Evolutionary conservation across 1,140 invertebrate species (phyloP), one percentile per base, ranked within the genome.

Genomic region (Sesamia nonagrioides): DNA sequence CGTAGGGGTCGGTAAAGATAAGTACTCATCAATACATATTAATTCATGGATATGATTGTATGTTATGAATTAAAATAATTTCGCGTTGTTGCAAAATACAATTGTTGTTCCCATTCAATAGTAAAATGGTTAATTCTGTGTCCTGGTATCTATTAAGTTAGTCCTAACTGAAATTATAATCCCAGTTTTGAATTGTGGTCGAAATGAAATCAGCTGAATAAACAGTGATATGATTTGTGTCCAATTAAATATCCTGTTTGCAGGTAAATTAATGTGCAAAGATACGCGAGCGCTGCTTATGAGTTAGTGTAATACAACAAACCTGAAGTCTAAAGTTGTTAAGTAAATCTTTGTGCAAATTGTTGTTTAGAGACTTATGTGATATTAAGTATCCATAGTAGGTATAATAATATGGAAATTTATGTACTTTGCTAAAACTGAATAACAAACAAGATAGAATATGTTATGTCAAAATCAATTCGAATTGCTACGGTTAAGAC

Each of bases 41-140:
- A 5, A 37, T 37, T 37, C 37, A 5, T 3, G 7, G 7, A 37
- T 37, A 37, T 37, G 37, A n/a, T 37, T 37, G 27, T 56, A 21
- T 13, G 13, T 27, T 8, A 56, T 56, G n/a, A 27, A 56, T 56
- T 56, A 11, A 27, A 27, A 27, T 48, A 15, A 56, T 27, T 27
- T 8, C 54, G 9, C 3, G 2, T 56, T 7, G 17, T 27, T 11
- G 8, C 18, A n/a, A 33, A 56, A 56, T n/a, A 13, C 21, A 21
- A 56, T 56, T 56, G 4, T 6, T 27, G 21, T 48, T 15, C 13
- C 8, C 8, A 27, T 56, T 56, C 54, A 27, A 13, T 27, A 56
- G 18, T 21, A 56, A 56, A 56, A 56, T 56, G 54, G 27, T 56
- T 56, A 56, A 56, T 56, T 56, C 11, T 27, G 54, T 21, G 54